Percentiles rank a stretch among this genome's conserved stretches.
phyloP scores from a whole-genome alignment of 1,140 invertebrate genomes.

The Oncopeltus fasciatus region DNA sequence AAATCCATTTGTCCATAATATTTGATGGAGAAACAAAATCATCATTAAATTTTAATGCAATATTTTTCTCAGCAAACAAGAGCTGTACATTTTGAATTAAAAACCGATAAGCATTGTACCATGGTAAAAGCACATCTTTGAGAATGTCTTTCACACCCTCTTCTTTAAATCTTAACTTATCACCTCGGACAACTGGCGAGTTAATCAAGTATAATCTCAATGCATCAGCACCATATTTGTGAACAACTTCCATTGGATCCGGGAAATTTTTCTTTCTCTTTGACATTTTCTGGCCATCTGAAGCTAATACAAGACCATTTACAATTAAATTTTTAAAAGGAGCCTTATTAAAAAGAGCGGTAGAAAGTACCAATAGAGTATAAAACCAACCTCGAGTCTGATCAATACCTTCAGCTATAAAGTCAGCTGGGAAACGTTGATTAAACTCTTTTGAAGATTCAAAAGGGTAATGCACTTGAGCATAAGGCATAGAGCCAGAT shows the following conservation, averaged over 20 bases:
- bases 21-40: constrained; percentile 41
- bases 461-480: constrained; percentile 93
- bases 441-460: constrained; percentile 85
- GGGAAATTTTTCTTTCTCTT: constrained; percentile 99
- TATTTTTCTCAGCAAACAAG: constrained; percentile 30
- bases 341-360: constrained; percentile 87
- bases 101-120: constrained; percentile 97
- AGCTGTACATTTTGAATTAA: constrained; percentile 45
- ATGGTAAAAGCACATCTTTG: constrained; percentile 96
- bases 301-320: constrained; percentile 86
- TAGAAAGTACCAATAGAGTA: constrained; percentile 89
- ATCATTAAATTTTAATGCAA: constrained; percentile 34
- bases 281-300: constrained; percentile 98
- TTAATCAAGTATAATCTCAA: constrained; percentile 92
- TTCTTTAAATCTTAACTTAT: constrained; percentile 93
- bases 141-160: constrained; percentile 90
- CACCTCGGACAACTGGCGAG: constrained; percentile 93
- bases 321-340: constrained; percentile 96
- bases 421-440: constrained; percentile 94
- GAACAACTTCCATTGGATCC: constrained; percentile 63
- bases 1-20: constrained; percentile 95
- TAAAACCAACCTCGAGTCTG: constrained; percentile 97
- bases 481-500: constrained; percentile 98
- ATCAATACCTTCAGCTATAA: constrained; percentile 98
- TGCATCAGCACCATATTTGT: constrained; percentile 94